phyloP scores from a whole-genome alignment of 1,140 invertebrate genomes.

The Ceratosolen solmsi region DNA sequence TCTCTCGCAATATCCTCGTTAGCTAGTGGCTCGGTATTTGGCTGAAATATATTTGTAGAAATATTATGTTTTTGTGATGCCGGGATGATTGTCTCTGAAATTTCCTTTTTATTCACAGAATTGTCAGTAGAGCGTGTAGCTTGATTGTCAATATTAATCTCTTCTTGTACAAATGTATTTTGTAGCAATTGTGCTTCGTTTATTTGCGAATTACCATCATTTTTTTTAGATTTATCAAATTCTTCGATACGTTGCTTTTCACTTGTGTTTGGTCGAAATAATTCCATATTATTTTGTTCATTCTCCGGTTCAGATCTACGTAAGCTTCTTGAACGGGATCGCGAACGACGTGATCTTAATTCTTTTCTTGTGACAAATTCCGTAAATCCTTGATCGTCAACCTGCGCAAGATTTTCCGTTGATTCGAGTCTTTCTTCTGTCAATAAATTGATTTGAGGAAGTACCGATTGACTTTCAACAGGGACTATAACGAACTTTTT shows the following conservation, averaged over 20 bases:
- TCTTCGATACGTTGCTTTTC: neutral
- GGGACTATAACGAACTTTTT: no score
- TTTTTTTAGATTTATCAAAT: neutral
- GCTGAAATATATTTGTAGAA: neutral
- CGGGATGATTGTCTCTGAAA: neutral
- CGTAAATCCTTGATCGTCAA: slow-evolving; percentile 74
- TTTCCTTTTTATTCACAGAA: no score
- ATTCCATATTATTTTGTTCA: no score
- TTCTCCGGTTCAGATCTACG: slow-evolving; percentile 55
- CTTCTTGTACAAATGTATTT: no score
- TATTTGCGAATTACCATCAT: no score
- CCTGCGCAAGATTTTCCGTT: slow-evolving; percentile 64
- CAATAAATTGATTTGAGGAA: no score
- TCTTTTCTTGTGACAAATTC: slow-evolving; percentile 71
- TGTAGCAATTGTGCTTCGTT: no score
- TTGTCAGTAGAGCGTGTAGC: neutral
- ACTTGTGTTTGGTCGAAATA: neutral
- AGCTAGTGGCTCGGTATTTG: neutral
- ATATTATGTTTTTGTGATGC: neutral
- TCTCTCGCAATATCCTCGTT: slow-evolving; percentile 27
- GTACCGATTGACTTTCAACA: no score
- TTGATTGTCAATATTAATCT: neutral
- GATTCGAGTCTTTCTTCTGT: slow-evolving; percentile 59
- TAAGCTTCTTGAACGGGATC: slow-evolving; percentile 68
- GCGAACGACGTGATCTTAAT: slow-evolving; percentile 68